Percentiles rank a stretch among this genome's conserved stretches.
phyloP scores from a whole-genome alignment of 2,888 invertebrate genomes.

The Cistogaster globosa region DNA sequence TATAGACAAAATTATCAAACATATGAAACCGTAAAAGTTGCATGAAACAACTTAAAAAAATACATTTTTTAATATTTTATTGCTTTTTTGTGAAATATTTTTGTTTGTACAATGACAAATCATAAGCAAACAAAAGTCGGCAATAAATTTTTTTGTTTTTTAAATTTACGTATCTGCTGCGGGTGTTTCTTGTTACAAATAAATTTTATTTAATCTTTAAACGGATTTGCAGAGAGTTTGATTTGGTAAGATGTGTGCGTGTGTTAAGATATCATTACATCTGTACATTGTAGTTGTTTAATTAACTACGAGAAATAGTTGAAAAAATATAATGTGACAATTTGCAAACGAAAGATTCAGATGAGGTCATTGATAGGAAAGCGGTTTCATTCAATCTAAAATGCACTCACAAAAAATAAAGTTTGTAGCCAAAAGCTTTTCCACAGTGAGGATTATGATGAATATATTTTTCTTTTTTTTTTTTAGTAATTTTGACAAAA shows the following conservation, averaged over 20 bases:
- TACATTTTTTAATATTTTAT: constrained; percentile 4
- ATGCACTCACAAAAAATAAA: constrained; percentile 10
- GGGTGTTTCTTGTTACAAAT: constrained; percentile 50
- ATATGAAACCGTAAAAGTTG: constrained; percentile 42
- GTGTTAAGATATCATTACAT: background rate
- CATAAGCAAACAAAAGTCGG: constrained; percentile 30
- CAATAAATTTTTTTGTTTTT: background rate
- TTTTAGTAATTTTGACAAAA: too few relatives aligned
- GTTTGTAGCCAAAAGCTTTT: background rate
- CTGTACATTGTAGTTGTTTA: background rate
- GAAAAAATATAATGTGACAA: constrained; percentile 56
- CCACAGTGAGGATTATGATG: too few relatives aligned
- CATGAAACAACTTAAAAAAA: constrained; percentile 7
- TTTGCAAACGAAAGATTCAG: constrained; percentile 22
- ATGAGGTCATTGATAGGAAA: constrained; percentile 64
- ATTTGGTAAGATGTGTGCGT: background rate
- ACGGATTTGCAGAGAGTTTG: constrained; percentile 20
- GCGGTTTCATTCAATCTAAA: constrained; percentile 46
- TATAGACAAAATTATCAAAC: constrained; percentile 8
- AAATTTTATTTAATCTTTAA: constrained; percentile 15
- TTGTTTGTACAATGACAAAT: constrained; percentile 36
- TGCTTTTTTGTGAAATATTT: background rate
- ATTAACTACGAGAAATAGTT: constrained; percentile 10
- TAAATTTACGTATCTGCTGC: constrained; percentile 19
- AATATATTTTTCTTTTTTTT: background rate